These are phyloP conservation scores for Acanthopagrus latus DNA, from an alignment of 2,797 vertebrate species.

Conservation along the genomic window DNA sequence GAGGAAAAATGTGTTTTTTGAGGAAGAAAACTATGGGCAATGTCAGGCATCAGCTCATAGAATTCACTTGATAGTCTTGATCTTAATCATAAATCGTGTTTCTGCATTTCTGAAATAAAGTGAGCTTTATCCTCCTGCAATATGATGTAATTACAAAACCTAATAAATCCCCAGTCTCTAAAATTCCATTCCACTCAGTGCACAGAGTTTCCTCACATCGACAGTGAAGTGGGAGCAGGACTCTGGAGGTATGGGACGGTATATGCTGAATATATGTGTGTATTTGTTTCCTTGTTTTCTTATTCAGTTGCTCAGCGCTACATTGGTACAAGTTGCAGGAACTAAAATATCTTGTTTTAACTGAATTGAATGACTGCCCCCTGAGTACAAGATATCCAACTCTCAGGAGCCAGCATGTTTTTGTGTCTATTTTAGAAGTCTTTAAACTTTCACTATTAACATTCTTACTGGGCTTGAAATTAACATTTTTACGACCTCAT, in stretches of 20 bases:
- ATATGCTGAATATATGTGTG: neutral
- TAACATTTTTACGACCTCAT: no score
- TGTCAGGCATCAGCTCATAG: conserved; percentile 5
- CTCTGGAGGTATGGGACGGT: neutral
- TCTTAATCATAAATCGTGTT: conserved; percentile 15
- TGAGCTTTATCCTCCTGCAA: neutral
- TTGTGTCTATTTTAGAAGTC: no score
- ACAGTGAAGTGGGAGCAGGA: neutral
- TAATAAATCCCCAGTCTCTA: neutral
- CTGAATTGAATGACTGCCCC: no score
- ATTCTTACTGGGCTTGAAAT: no score
- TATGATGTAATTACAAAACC: conserved; percentile 7
- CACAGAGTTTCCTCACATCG: conserved; percentile 12
- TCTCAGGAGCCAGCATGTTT: no score
- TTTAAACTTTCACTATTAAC: no score
- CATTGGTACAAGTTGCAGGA: neutral
- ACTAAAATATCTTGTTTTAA: neutral
- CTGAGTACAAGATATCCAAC: no score
- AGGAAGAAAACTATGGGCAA: conserved; percentile 8
- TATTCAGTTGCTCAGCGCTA: neutral
- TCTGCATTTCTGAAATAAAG: neutral
- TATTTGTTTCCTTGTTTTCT: neutral
- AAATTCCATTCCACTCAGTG: neutral
- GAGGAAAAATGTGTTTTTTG: conserved; percentile 20
- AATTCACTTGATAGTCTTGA: conserved; percentile 4